phyloP scores from a whole-genome alignment of 2,113 vertebrate species.

The Myiopsitta monachus region DNA sequence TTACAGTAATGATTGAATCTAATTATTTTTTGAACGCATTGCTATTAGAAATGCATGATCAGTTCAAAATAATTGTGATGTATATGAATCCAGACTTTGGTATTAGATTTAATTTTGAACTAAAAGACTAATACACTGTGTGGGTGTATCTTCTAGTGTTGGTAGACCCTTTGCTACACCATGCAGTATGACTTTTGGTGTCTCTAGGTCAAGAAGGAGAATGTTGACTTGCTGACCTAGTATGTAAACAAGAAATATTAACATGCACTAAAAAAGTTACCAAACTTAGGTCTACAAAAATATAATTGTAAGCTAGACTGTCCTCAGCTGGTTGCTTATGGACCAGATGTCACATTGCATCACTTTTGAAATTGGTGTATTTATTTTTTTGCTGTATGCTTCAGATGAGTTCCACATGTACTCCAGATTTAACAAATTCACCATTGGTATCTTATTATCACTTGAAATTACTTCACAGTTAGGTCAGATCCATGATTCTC shows the following conservation, averaged over 20 bases:
- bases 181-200: neutral
- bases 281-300: neutral
- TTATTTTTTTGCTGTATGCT: neutral
- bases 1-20: neutral
- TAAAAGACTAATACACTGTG: neutral
- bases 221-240: neutral
- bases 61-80: neutral
- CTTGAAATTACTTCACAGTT: slow-evolving; percentile 27
- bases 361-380: slow-evolving; percentile 8
- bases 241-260: neutral
- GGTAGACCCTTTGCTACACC: neutral
- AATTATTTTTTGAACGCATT: neutral
- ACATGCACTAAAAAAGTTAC: neutral
- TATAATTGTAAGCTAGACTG: neutral
- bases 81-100: neutral
- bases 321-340: neutral
- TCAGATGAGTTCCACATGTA: slow-evolving; percentile 58
- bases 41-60: neutral
- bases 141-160: neutral
- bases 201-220: neutral
- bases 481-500: slow-evolving; percentile 1
- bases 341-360: neutral
- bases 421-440: slow-evolving; percentile 45
- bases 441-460: slow-evolving; percentile 38
- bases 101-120: neutral